Conservation (phyloP, 2,888 invertebrate species). For the Xestia sexstrigata region DNA sequence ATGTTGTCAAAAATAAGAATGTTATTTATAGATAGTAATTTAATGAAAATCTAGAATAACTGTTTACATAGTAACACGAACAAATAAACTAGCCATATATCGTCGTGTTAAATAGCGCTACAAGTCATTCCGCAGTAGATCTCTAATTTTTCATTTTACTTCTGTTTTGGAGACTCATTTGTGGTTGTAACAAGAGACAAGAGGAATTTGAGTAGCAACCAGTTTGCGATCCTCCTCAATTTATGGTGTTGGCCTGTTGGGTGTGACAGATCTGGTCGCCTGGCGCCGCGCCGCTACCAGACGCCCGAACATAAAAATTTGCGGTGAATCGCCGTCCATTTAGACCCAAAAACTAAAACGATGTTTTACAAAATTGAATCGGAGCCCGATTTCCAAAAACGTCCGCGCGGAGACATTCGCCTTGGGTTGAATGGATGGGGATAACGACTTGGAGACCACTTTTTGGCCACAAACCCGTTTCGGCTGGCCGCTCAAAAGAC, state of each 20-base stretch:
- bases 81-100: slow-evolving; percentile 27
- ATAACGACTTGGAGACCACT: slow-evolving; percentile 74
- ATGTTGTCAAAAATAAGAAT: slow-evolving; percentile 23
- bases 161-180: slow-evolving; percentile 56
- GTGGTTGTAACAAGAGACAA: slow-evolving; percentile 60
- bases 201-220: slow-evolving; percentile 58
- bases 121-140: slow-evolving; percentile 20
- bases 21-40: slow-evolving; percentile 1
- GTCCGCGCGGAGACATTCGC: slow-evolving; percentile 70
- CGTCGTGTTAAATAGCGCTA: slow-evolving; percentile 22
- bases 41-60: slow-evolving; percentile 36
- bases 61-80: slow-evolving; percentile 2
- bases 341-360: slow-evolving; percentile 72
- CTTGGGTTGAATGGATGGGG: slow-evolving; percentile 77
- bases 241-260: slow-evolving; percentile 54
- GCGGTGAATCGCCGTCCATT: slow-evolving; percentile 61
- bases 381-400: slow-evolving; percentile 70
- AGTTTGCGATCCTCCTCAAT: slow-evolving; percentile 51
- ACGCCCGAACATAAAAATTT: slow-evolving; percentile 56
- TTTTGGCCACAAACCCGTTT: slow-evolving; percentile 78
- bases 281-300: slow-evolving; percentile 62
- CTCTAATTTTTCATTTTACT: slow-evolving; percentile 48
- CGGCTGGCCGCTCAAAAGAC: slow-evolving; percentile 73
- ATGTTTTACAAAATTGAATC: slow-evolving; percentile 71
- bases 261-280: slow-evolving; percentile 45